Evolutionary conservation across 2,113 vertebrate species (phyloP).

Genomic region (Lutjanus erythropterus): DNA sequence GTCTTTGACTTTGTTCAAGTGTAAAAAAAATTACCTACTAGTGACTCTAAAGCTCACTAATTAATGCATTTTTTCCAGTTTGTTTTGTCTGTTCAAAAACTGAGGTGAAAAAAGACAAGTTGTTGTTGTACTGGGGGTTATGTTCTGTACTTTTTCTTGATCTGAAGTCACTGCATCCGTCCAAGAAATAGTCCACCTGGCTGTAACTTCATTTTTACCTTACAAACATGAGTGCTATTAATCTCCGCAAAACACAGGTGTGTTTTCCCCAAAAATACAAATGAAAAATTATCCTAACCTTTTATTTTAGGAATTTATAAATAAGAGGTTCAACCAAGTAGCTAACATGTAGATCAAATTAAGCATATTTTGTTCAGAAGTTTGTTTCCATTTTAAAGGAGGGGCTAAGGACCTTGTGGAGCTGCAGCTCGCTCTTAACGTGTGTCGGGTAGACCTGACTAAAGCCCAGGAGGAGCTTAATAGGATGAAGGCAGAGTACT

Average conservation of each 20-base stretch:
- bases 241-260: neutral
- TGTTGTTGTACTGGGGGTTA: neutral
- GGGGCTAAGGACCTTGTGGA: slow-evolving; percentile 81
- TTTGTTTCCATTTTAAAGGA: slow-evolving; percentile 25
- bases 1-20: neutral
- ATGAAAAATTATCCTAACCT: rapidly evolving
- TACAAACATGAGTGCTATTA: neutral
- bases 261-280: neutral
- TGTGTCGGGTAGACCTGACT: slow-evolving; percentile 86
- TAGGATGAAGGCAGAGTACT: slow-evolving; percentile 85
- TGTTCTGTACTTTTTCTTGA: neutral
- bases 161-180: neutral
- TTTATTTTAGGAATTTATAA: neutral
- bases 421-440: slow-evolving; percentile 85
- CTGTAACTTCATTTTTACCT: neutral
- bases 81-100: neutral
- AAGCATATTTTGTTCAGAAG: neutral
- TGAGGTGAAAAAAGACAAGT: neutral
- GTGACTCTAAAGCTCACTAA: neutral
- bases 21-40: neutral
- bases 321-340: neutral
- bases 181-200: neutral
- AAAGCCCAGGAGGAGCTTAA: slow-evolving; percentile 86
- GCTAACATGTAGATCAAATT: neutral
- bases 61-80: neutral